A percentile compares a stretch with the other conserved stretches of the same genome.
These are phyloP conservation scores for Scylla paramamosain DNA, from an alignment of 1,140 invertebrate genomes.

Conservation along the genomic window DNA sequence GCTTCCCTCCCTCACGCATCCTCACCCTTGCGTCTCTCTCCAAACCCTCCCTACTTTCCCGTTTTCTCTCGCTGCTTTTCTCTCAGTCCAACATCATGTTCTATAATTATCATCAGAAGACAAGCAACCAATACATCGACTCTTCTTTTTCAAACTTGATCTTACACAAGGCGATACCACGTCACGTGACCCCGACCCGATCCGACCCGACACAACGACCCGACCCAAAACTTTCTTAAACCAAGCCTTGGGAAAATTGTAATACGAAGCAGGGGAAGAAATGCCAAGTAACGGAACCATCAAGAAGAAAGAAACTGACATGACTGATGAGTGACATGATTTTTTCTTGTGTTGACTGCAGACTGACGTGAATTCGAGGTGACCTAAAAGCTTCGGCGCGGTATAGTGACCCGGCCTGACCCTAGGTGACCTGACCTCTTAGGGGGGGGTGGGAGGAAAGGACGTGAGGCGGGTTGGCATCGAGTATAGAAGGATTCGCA, in stretches of 20 bases:
- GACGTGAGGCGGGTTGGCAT: not conserved
- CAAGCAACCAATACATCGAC: not conserved
- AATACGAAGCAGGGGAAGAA: not conserved
- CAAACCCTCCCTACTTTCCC: not conserved
- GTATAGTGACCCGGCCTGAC: too few species aligned
- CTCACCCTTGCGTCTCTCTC: not conserved
- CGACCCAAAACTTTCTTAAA: not conserved
- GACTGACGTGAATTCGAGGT: not conserved
- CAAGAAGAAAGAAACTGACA: not conserved
- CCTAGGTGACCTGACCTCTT: not conserved
- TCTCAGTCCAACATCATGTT: not conserved
- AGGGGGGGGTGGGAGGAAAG: not conserved
- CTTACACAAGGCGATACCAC: not conserved
- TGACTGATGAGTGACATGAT: not conserved
- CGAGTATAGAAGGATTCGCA: not conserved
- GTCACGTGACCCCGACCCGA: slow-evolving; percentile 11
- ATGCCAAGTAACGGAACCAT: not conserved
- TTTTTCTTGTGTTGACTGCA: not conserved
- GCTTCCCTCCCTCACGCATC: not conserved
- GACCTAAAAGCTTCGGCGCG: not conserved
- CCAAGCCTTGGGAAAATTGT: too few species aligned
- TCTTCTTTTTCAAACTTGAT: not conserved
- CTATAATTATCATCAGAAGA: not conserved
- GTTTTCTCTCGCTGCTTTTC: not conserved
- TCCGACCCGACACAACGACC: not conserved